These are phyloP conservation scores for Helogale parvula DNA, from an alignment of 2,113 vertebrate genomes.

Conservation along the genomic window DNA sequence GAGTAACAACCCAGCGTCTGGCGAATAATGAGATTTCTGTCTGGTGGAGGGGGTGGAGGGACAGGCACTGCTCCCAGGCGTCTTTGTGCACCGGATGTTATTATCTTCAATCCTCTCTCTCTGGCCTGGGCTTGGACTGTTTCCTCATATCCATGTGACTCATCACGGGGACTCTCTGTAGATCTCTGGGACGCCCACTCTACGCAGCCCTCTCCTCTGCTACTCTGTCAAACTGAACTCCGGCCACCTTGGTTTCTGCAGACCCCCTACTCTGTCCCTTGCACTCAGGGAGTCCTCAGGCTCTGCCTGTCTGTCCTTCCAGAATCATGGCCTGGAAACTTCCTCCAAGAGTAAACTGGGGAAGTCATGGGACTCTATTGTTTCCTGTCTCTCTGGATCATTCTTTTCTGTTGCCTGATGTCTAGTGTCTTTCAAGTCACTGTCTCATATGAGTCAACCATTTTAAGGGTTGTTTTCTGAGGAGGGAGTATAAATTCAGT, in stretches of 20 bases:
- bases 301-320: not conserved
- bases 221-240: not conserved
- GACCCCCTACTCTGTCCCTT: not conserved
- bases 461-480: too few relatives aligned
- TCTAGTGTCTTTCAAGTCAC: not conserved
- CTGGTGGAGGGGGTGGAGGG: not conserved
- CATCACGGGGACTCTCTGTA: not conserved
- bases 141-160: rapidly evolving
- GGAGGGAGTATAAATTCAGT: not conserved
- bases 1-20: rapidly evolving
- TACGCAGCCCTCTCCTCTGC: not conserved
- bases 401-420: not conserved
- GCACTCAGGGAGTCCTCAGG: rapidly evolving
- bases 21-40: not conserved
- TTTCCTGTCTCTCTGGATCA: rapidly evolving
- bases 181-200: not conserved
- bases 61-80: rapidly evolving
- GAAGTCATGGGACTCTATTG: rapidly evolving
- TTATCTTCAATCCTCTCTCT: too few relatives aligned
- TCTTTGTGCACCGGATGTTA: rapidly evolving
- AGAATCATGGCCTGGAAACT: not conserved
- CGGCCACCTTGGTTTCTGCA: not conserved
- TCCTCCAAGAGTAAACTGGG: rapidly evolving
- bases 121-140: rapidly evolving
- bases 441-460: rapidly evolving